phyloP scores from a whole-genome alignment of 1,140 invertebrate species.

The Lethrus apterus region DNA sequence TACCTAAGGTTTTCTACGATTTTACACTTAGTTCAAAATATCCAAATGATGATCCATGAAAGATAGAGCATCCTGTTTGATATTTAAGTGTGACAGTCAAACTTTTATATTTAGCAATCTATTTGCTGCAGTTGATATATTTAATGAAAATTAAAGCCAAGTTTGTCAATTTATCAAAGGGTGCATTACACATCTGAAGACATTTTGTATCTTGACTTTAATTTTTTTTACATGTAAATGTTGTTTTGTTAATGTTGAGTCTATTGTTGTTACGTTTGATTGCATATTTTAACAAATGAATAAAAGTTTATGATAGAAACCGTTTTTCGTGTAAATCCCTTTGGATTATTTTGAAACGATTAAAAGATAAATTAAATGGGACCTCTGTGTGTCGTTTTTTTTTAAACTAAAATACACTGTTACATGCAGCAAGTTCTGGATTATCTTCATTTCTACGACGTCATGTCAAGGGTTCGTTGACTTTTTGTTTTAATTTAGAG shows the following conservation, averaged over 20 bases:
- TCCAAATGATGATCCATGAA: too few species aligned
- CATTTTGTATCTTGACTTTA: constrained; percentile 2
- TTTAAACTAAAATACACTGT: constrained; percentile 22
- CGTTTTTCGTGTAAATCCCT: too few species aligned
- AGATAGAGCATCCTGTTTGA: too few species aligned
- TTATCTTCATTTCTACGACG: constrained; percentile 37
- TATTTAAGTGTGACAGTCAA: too few species aligned
- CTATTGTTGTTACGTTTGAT: constrained; percentile 13
- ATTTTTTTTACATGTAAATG: constrained; percentile 8
- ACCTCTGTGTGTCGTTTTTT: constrained; percentile 9
- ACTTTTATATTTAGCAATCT: too few species aligned
- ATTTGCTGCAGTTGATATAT: too few species aligned
- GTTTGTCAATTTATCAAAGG: too few species aligned
- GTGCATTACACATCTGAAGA: too few species aligned
- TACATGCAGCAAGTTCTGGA: constrained; percentile 40
- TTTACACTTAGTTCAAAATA: too few species aligned
- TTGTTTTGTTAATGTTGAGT: constrained; percentile 12
- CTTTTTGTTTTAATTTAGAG: constrained; percentile 14
- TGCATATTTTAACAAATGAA: constrained; percentile 13
- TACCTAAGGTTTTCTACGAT: too few species aligned
- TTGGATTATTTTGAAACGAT: too few species aligned
- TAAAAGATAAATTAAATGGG: too few species aligned
- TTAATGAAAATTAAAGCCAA: constrained; percentile 8
- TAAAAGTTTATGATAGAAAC: constrained; percentile 9
- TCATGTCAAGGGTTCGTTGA: constrained; percentile 39